Conservation (phyloP, 2,113 vertebrate genomes). For the Nematolebias whitei region DNA sequence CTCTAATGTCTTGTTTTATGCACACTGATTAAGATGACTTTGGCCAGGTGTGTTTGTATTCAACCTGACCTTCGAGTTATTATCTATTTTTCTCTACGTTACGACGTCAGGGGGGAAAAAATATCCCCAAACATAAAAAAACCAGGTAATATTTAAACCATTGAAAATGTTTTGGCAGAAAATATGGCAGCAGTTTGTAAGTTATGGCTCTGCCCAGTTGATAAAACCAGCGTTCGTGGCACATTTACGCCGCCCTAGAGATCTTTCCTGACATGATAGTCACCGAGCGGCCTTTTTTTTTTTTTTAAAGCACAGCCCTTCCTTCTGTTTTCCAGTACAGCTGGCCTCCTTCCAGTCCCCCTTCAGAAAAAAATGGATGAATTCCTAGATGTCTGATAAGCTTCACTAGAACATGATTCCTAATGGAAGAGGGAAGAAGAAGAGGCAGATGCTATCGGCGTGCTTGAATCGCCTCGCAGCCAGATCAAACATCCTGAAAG, state of each 20-base stretch:
- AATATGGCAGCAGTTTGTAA: slow-evolving; percentile 53
- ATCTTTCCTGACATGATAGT: slow-evolving; percentile 52
- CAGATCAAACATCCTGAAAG: slow-evolving; percentile 67
- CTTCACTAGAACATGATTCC: slow-evolving; percentile 68
- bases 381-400: slow-evolving; percentile 77
- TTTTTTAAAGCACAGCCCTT: slow-evolving; percentile 51
- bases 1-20: slow-evolving; percentile 60
- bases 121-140: slow-evolving; percentile 31
- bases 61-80: slow-evolving; percentile 20
- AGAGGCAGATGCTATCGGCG: slow-evolving; percentile 75
- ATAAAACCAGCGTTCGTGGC: slow-evolving; percentile 68
- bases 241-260: slow-evolving; percentile 67
- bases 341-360: slow-evolving; percentile 62
- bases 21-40: slow-evolving; percentile 57
- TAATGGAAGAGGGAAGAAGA: slow-evolving; percentile 73
- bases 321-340: slow-evolving; percentile 54
- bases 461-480: slow-evolving; percentile 55
- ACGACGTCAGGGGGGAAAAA: slow-evolving; percentile 9
- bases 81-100: slow-evolving; percentile 41
- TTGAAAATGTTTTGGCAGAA: slow-evolving; percentile 44
- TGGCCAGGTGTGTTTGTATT: slow-evolving; percentile 56
- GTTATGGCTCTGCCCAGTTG: slow-evolving; percentile 59
- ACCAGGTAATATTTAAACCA: slow-evolving; percentile 57
- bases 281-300: slow-evolving; percentile 46
- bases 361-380: slow-evolving; percentile 67